phyloP scores from a whole-genome alignment of 2,888 invertebrate species.

The Sarcophaga variegata region DNA sequence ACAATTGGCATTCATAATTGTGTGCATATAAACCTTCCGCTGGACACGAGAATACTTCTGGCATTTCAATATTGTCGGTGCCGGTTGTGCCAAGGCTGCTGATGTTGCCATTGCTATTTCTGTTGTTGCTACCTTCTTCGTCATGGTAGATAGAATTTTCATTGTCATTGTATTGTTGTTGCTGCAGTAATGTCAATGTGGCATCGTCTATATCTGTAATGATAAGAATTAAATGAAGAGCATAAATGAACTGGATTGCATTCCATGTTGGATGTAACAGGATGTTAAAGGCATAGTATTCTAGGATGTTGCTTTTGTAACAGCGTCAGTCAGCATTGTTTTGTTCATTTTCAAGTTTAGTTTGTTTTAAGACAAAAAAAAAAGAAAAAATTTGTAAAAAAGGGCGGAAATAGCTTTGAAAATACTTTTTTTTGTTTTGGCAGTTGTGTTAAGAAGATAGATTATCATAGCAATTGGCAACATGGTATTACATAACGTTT shows the following conservation, averaged over 20 bases:
- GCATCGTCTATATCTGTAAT: constrained; percentile 73
- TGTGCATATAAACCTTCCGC: constrained; percentile 89
- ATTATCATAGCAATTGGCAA: too few relatives aligned
- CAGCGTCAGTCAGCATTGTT: too few relatives aligned
- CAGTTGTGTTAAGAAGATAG: too few relatives aligned
- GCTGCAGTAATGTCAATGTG: constrained; percentile 62
- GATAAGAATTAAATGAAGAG: constrained; percentile 48
- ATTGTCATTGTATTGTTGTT: constrained; percentile 59
- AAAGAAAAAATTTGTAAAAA: too few relatives aligned
- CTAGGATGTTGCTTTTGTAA: constrained; percentile 22
- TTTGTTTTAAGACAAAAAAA: too few relatives aligned
- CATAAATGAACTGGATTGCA: constrained; percentile 39
- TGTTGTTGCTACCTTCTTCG: constrained; percentile 44
- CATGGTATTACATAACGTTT: too few relatives aligned
- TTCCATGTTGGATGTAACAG: constrained; percentile 21
- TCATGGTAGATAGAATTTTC: constrained; percentile 66
- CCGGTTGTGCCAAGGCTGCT: constrained; percentile 17
- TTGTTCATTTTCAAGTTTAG: too few relatives aligned
- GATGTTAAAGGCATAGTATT: constrained; percentile 35
- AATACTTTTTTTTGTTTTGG: background rate
- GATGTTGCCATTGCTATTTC: constrained; percentile 4
- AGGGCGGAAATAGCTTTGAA: too few relatives aligned
- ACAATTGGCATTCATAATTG: constrained; percentile 87
- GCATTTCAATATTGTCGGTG: constrained; percentile 59
- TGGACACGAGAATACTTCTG: constrained; percentile 83